These are phyloP conservation scores for Drosophila santomea DNA, from an alignment of 1,140 invertebrate genomes.

Conservation along the genomic window DNA sequence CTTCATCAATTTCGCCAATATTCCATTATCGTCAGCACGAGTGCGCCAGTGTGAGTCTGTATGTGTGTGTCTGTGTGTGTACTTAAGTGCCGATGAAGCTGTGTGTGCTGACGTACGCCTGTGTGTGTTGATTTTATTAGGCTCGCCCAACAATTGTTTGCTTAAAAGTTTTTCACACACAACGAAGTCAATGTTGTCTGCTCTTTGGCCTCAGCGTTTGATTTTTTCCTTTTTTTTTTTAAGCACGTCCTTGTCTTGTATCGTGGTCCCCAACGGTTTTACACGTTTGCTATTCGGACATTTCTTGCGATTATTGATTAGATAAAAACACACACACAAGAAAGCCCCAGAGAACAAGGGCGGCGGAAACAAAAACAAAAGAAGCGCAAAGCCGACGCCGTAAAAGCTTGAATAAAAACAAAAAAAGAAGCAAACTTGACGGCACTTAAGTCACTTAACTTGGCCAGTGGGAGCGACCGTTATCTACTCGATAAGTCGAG, in stretches of 20 bases:
- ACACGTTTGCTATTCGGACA: conserved; percentile 81
- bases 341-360: conserved; percentile 10
- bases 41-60: conserved; percentile 24
- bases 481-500: conserved; percentile 23
- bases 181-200: conserved; percentile 49
- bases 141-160: conserved; percentile 70
- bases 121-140: conserved; percentile 71
- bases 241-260: conserved; percentile 65
- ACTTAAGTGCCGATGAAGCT: conserved; percentile 42
- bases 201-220: conserved; percentile 38
- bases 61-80: conserved; percentile 15
- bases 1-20: conserved; percentile 58
- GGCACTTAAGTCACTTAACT: conserved; percentile 81
- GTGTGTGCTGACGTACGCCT: not conserved
- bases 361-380: conserved; percentile 45
- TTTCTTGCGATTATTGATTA: conserved; percentile 81
- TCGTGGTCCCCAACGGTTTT: conserved; percentile 67
- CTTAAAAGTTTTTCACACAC: conserved; percentile 74
- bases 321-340: conserved; percentile 54
- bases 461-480: conserved; percentile 56
- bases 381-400: conserved; percentile 47
- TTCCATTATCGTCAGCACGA: conserved; percentile 46
- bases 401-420: conserved; percentile 42
- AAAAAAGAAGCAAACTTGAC: conserved; percentile 48
- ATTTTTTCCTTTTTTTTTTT: conserved; percentile 49